Evolutionary conservation across 2,888 invertebrate genomes (phyloP), one percentile per base, ranked within the genome.

Genomic region (Physocephala rufipes): DNA sequence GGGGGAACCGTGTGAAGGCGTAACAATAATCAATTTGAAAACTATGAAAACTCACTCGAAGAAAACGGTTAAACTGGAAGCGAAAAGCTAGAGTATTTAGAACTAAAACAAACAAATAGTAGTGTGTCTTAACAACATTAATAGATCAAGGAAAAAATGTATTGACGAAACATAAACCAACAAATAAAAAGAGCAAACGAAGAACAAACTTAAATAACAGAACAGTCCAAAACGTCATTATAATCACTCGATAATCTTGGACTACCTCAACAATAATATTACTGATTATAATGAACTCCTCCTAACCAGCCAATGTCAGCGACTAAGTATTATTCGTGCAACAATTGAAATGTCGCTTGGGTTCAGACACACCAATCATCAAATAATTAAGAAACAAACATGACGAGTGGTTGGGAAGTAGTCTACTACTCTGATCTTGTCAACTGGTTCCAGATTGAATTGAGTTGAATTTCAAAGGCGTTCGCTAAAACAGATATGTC

Each of bases 401-500:
- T 53, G 12, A 53, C n/a, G n/a, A 21, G 21, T 53, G 53, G 12
- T 21, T 19, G 19, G 5, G 21, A 21, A 7, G 7, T 24, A 12
- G 7, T 53, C 16, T 13, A 5, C 19, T 51, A 4, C 12, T 53
- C 24, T 24, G 53, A 21, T 53, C 21, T n/a, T 53, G 13, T 66
- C 36, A 66, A 66, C 55, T 66, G 66, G 66, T 15, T n/a, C 36
- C 16, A 53, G 59, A 67, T 67, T 67, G 61, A 67, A 21, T 67
- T 67, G 59, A 61, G 61, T 67, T 49, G 49, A 49, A 49, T 67
- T 67, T 67, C 67, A 67, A 67, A 61, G 67, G 45, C 67, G 59
- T 26, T 30, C 30, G 28, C 15, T 19, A 28, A 15, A 19, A 24
- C 26, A 47, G 49, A 28, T n/a, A 49, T 51, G 19, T 64, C 43